Conservation (phyloP, 2,113 vertebrate species). For the Oreochromis niloticus region DNA sequence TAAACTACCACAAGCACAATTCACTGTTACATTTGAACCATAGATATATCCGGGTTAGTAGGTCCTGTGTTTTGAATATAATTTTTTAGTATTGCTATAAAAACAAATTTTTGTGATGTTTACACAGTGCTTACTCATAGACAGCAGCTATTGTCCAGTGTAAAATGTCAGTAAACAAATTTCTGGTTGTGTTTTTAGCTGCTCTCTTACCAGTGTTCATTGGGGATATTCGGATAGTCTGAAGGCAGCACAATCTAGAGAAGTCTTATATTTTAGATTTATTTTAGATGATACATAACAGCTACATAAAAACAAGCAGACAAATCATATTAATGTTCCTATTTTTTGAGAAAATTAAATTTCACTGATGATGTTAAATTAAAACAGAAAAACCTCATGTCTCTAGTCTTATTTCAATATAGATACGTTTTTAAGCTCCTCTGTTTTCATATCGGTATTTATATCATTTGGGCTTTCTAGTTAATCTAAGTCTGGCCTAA, state of each 20-base stretch:
- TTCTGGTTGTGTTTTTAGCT: background rate
- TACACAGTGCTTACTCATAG: background rate
- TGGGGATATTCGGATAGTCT: conserved; percentile 10
- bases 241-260: background rate
- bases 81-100: background rate
- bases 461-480: background rate
- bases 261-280: background rate
- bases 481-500: background rate
- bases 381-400: background rate
- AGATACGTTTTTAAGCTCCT: background rate
- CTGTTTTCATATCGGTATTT: background rate
- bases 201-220: background rate
- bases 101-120: background rate
- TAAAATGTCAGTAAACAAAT: background rate
- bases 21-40: background rate
- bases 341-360: background rate
- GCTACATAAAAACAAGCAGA: background rate
- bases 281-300: background rate
- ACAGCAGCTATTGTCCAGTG: background rate
- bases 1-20: background rate
- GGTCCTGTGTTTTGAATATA: background rate
- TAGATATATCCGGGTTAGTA: background rate
- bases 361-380: background rate
- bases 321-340: background rate
- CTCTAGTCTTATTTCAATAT: background rate